These are phyloP conservation scores for Zelostemma sp. DNA, from an alignment of 1,140 invertebrate species.

Conservation along the genomic window DNA sequence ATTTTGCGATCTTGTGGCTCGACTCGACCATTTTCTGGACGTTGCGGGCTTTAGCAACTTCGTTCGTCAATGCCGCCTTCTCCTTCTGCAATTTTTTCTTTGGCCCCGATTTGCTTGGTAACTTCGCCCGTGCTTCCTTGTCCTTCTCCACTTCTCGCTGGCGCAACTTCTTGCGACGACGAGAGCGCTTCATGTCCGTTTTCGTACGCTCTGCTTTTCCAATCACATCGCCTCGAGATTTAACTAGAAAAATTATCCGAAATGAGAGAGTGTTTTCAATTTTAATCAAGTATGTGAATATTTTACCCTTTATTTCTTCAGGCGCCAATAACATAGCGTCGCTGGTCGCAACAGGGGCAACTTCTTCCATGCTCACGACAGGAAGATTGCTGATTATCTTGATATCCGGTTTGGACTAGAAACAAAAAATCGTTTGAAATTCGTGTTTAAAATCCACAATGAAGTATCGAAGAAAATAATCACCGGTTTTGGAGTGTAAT, in stretches of 20 bases:
- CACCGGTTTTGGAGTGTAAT: conserved; percentile 91
- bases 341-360: conserved; percentile 88
- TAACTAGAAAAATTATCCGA: conserved; percentile 69
- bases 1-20: conserved; percentile 75
- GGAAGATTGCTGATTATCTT: conserved; percentile 93
- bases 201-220: conserved; percentile 84
- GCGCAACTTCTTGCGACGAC: conserved; percentile 87
- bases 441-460: background rate
- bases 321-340: conserved; percentile 92
- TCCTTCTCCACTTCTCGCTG: conserved; percentile 74
- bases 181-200: conserved; percentile 91
- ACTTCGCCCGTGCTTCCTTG: conserved; percentile 72
- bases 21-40: conserved; percentile 71
- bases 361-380: conserved; percentile 94
- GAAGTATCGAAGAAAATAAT: conserved; percentile 47
- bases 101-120: conserved; percentile 42
- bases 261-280: conserved; percentile 16
- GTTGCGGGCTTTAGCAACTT: conserved; percentile 76
- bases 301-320: conserved; percentile 88
- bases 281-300: background rate
- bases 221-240: conserved; percentile 82
- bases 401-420: conserved; percentile 84
- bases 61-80: conserved; percentile 69
- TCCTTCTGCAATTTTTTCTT: conserved; percentile 63
- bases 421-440: conserved; percentile 46